These are phyloP conservation scores for Argynnis bischoffii DNA, from an alignment of 2,888 invertebrate species.

Conservation along the genomic window DNA sequence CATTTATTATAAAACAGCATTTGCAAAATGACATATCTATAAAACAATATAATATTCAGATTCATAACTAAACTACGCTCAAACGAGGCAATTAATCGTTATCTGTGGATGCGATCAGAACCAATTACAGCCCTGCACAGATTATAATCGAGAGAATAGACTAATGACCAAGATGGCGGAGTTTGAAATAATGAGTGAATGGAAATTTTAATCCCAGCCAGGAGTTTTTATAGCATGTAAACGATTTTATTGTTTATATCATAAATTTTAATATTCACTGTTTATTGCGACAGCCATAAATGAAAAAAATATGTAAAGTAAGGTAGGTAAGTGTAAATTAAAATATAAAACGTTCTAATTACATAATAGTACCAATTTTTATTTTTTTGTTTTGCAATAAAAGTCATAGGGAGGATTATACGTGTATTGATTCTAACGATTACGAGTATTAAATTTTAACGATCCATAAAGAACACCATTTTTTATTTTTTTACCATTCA, in stretches of 20 bases:
- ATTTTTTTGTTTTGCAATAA: too few relatives aligned
- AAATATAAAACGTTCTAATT: too few relatives aligned
- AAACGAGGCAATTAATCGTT: constrained; percentile 34
- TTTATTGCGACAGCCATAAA: background rate
- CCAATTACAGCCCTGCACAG: constrained; percentile 35
- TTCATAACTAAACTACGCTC: background rate
- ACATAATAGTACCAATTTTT: too few relatives aligned
- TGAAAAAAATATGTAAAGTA: too few relatives aligned
- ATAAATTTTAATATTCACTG: constrained; percentile 1
- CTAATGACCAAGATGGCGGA: constrained; percentile 37
- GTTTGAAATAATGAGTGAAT: constrained; percentile 29
- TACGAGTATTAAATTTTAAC: too few relatives aligned
- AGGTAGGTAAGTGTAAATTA: too few relatives aligned
- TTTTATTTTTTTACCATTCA: background rate
- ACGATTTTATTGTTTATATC: background rate
- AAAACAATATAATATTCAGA: constrained; percentile 4
- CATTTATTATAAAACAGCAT: background rate
- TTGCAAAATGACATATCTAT: background rate
- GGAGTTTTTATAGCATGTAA: constrained; percentile 15
- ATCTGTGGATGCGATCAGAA: constrained; percentile 33
- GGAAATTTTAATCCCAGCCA: constrained; percentile 9
- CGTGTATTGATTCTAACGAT: background rate
- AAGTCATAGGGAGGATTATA: background rate
- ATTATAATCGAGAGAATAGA: constrained; percentile 38
- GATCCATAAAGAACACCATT: too few relatives aligned